Evolutionary conservation across 2,888 invertebrate genomes (phyloP), one percentile per base, ranked within the genome.

Genomic region (Campoplex nolae): DNA sequence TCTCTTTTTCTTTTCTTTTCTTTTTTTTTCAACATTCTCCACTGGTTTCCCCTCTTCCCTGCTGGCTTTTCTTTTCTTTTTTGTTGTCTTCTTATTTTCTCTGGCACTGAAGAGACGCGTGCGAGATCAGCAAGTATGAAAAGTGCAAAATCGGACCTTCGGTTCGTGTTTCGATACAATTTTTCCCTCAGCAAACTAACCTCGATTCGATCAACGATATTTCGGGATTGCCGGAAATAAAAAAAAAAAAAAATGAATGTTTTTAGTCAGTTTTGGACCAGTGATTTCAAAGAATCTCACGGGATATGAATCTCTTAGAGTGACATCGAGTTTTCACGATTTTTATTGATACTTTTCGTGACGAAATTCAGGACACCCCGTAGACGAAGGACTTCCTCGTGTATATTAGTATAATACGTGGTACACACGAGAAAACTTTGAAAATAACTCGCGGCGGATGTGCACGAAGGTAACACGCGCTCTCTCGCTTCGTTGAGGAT

Each of bases 381-480:
- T 73, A 74, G 54, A 73, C 51, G 8, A 6, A 18, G 56, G 13
- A 62, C 62, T 62, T 62, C 62, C 62, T 62, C 28, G 18, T 48
- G 73, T 77, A 76, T 73, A 83, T 85, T 74, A 65, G 73, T 82
- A 67, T 77, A 81, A 75, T 70, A 75, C 62, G 58, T 23, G 54
- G 18, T 54, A 56, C 51, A 76, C 75, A 74, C 73, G 54, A 32
- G 79, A 67, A 73, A 83, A 80, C 71, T 86, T 83, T 84, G 73
- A 83, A 83, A 86, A 84, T 73, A 80, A 86, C 83, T 83, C 80
- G 78, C 79, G 76, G 80, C 86, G 86, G 80, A 86, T 83, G 83
- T 86, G 73, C 80, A 56, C 76, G 76, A 58, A 67, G 80, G 78
- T 81, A 83, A 76, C 76, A 77, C 79, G 71, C 79, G 77, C 51